Conservation (phyloP, 2,797 vertebrate genomes). For the Crenichthys baileyi region DNA sequence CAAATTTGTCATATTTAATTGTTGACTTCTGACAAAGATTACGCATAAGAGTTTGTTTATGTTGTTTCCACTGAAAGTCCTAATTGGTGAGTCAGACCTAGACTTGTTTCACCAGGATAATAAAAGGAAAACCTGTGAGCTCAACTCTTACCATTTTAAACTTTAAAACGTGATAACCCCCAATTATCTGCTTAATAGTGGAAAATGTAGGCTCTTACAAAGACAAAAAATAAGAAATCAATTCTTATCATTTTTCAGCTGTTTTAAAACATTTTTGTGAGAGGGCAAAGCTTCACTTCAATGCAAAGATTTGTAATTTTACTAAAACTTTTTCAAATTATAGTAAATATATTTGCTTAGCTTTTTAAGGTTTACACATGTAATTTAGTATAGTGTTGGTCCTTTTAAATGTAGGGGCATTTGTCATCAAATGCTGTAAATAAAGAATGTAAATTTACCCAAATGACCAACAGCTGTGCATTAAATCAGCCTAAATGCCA, state of each 20-base stretch:
- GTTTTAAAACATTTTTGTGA: background rate
- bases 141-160: too few species aligned
- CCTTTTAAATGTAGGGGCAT: conserved; percentile 2
- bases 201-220: background rate
- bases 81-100: background rate
- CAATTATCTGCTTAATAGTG: background rate
- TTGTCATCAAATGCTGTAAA: conserved; percentile 7
- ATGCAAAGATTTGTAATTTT: background rate
- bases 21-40: too few species aligned
- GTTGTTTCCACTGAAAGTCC: background rate
- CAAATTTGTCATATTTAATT: too few species aligned
- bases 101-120: background rate
- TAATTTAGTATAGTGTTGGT: background rate
- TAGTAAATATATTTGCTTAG: background rate
- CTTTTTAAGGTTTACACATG: background rate
- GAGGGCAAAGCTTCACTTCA: background rate
- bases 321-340: background rate
- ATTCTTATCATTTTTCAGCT: background rate
- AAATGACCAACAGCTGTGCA: background rate
- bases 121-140: too few species aligned
- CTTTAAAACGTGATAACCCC: background rate
- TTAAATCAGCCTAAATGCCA: background rate
- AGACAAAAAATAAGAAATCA: background rate
- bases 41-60: too few species aligned
- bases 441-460: background rate